These are phyloP conservation scores for Xyrauchen texanus DNA, from an alignment of 2,113 vertebrate species.

Conservation along the genomic window DNA sequence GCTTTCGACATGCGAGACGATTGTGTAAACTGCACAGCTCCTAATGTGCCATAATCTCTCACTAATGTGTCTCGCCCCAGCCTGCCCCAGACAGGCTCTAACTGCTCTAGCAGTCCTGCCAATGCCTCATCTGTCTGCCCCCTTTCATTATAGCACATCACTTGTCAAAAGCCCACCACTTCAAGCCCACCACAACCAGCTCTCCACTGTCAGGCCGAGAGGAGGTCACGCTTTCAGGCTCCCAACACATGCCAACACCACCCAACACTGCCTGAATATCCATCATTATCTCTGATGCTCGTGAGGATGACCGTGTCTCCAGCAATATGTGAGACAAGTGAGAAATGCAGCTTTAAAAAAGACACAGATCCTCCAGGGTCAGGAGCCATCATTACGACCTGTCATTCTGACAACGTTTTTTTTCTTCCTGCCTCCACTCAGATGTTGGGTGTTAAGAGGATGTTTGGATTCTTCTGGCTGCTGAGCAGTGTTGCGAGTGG, in stretches of 20 bases:
- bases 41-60: constrained; percentile 30
- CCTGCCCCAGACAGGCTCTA: too few relatives aligned
- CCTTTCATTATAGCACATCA: constrained; percentile 28
- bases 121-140: constrained; percentile 3
- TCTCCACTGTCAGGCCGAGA: neutral
- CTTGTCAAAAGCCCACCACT: constrained; percentile 23
- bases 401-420: constrained; percentile 3
- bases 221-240: constrained; percentile 12
- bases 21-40: neutral
- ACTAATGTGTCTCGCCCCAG: neutral
- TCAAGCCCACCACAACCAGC: constrained; percentile 4
- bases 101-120: constrained; percentile 8
- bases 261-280: neutral
- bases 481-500: neutral
- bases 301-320: neutral
- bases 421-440: constrained; percentile 3
- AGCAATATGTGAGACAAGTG: constrained; percentile 10
- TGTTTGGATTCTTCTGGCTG: neutral
- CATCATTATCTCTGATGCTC: neutral
- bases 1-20: neutral
- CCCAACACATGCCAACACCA: constrained; percentile 8
- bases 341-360: constrained; percentile 35
- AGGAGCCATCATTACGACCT: constrained; percentile 5
- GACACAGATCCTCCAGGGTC: constrained; percentile 5
- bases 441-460: constrained; percentile 5